Base-by-base conservation (phyloP, 2,113 vertebrate genomes). In the Sapayoa aenigma region DNA sequence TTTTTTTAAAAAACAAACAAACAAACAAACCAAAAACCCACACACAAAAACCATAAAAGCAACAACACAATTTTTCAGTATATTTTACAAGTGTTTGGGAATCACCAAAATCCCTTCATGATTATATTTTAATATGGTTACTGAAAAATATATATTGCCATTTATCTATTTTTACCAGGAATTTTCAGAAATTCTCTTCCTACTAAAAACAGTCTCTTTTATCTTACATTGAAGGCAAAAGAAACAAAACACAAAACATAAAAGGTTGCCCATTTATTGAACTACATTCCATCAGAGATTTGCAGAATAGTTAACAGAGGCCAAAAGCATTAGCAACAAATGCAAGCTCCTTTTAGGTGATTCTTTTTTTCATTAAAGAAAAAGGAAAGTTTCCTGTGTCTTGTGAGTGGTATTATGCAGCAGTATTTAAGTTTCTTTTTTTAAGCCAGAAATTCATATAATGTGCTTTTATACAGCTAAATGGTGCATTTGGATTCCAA, bases 181-280 rank as follows among this genome's bases (percentile, higher is more conserved):
- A 67, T 42, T 39, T 84, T 93, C 15, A 86, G 52, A 83, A 73
- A 87, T 68, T 69, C 20, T 53, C 24, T 50, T 80, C 39, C 19
- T 67, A 8, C 42, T 30, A 73, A 82, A 33, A 82, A 33, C 35
- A 49, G 37, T 2, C 41, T 73, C 42, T 55, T 94, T 95, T 81
- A 81, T 95, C 67, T 90, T 50, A 71, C 35, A 80, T 83, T 66
- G 91, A 95, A 94, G 35, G 19, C 71, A 83, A 73, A 94, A 83
- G 24, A 83, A 88, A 77, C 78, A 88, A 90, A 95, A 94, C 19
- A 47, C 24, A 79, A 73, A 90, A 30, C n/a, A 77, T 44, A 73
- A 28, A 89, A 92, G 9, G 28, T 27, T 93, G 14, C 11, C 21
- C 42, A 25, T 53, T 91, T 90, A 83, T 85, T 94, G 68, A 85